Conservation (phyloP, 2,113 vertebrate species). For the Chaetorhynchus papuensis region DNA sequence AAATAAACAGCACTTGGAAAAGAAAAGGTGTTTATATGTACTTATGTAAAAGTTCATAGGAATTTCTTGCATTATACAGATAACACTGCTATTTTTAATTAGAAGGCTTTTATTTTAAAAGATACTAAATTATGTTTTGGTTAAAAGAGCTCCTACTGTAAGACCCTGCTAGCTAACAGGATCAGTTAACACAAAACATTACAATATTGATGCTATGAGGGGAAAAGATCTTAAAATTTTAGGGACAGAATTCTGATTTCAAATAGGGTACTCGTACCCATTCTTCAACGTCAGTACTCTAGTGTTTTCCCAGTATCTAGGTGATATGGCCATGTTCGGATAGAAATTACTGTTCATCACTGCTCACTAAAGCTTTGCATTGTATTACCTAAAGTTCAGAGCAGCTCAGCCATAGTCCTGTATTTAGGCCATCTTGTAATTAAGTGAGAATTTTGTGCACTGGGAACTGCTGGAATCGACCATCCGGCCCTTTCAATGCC, state of each 20-base stretch:
- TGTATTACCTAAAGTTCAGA: background rate
- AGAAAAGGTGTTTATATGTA: background rate
- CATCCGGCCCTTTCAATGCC: constrained; percentile 35
- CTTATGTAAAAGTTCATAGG: background rate
- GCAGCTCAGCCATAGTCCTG: constrained; percentile 9
- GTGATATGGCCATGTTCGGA: background rate
- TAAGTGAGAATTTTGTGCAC: constrained; percentile 15
- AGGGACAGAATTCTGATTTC: background rate
- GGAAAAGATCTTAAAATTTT: background rate
- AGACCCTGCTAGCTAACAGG: background rate
- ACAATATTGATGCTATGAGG: background rate
- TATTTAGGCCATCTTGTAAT: constrained; percentile 57
- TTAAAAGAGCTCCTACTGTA: background rate
- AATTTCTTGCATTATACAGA: background rate
- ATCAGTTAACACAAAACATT: background rate
- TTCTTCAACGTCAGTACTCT: background rate
- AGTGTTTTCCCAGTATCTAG: background rate
- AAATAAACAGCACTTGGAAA: background rate
- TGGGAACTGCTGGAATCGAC: constrained; percentile 11
- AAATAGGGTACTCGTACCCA: background rate
- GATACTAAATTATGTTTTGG: background rate
- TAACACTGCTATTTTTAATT: background rate
- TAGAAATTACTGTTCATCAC: background rate
- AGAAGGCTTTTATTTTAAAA: background rate
- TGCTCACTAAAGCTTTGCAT: constrained; percentile 19